Evolutionary conservation across 2,113 vertebrate genomes (phyloP), one percentile per base, ranked within the genome.

Genomic region (Garra rufa): DNA sequence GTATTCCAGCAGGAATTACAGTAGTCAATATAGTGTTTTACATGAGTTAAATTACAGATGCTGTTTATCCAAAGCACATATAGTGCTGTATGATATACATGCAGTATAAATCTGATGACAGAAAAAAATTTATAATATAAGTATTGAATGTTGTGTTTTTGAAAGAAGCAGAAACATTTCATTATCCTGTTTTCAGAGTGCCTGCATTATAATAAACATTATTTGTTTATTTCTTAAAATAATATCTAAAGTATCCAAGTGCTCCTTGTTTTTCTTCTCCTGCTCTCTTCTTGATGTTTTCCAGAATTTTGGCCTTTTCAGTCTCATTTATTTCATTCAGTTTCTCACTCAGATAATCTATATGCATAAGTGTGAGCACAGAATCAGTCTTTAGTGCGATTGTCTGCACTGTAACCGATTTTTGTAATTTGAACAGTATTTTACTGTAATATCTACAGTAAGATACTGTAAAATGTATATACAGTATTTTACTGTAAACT

Each of bases 251-350:
- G 57, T 59, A 24, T 38, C 3, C 15, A 30, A 38, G 1, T 6
- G 17, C 15, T 41, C 3, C 6, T 8, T 38, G 65, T 41, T 41
- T 71, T 17, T 70, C 30, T 52, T 83, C 88, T 81, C 50, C 75
- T n/a, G 88, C 82, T 4, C 24, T 76, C 1, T 38, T 81, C 59
- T 73, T 85, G 17, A 61, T 78, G 55, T 44, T 24, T n/a, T 77
- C 19, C 52, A 78, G 6, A 17, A 0, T 17, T 78, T 61, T 9
- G 4, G 21, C 34, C 0, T 78, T 13, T 28, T 17, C 21, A 59
- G 52, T 6, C 0, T 71, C 69, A 24, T 71, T 24, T 1, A 41
- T 70, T 19, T 70, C 34, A 7, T 70, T 13, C 67, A 70, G 0
- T 4, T 43, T 43, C 67, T 71, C 3, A 43, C 13, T n/a, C 9